phyloP scores from a whole-genome alignment of 2,888 invertebrate genomes.

The Tubulanus polymorphus region DNA sequence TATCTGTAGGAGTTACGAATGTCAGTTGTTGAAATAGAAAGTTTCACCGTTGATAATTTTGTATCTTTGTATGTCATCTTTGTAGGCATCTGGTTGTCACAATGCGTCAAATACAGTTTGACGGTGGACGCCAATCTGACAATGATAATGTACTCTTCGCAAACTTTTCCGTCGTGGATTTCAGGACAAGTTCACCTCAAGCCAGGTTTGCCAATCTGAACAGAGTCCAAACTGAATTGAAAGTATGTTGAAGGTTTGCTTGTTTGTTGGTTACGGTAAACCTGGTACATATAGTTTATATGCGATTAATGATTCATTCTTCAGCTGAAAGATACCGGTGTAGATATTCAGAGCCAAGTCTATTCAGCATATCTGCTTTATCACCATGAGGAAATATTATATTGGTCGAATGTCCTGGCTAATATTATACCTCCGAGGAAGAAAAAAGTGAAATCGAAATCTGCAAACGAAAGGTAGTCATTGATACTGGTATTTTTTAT shows the following conservation, averaged over 20 bases:
- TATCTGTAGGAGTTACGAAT: too few relatives aligned
- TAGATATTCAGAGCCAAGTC: not conserved
- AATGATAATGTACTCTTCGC: too few relatives aligned
- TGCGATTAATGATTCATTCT: conserved; percentile 1
- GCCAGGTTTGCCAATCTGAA: conserved; percentile 39
- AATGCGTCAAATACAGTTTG: too few relatives aligned
- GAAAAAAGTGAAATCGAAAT: too few relatives aligned
- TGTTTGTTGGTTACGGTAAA: not conserved
- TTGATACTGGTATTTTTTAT: too few relatives aligned
- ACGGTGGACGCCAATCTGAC: too few relatives aligned
- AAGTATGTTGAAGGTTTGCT: conserved; percentile 23
- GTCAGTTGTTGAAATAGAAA: too few relatives aligned
- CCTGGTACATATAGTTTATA: not conserved
- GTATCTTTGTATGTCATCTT: too few relatives aligned
- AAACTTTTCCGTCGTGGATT: conserved; percentile 41
- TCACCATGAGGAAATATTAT: conserved; percentile 46
- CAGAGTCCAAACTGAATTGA: conserved; percentile 29
- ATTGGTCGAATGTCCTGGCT: conserved; percentile 36
- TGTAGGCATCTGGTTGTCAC: too few relatives aligned
- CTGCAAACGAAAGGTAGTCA: too few relatives aligned
- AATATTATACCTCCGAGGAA: too few relatives aligned
- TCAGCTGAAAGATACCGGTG: conserved; percentile 26
- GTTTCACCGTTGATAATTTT: too few relatives aligned
- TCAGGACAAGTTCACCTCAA: conserved; percentile 39
- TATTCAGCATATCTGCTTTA: conserved; percentile 35